Evolutionary conservation across 2,888 invertebrate species (phyloP).

Genomic region (Apoda limacodes): DNA sequence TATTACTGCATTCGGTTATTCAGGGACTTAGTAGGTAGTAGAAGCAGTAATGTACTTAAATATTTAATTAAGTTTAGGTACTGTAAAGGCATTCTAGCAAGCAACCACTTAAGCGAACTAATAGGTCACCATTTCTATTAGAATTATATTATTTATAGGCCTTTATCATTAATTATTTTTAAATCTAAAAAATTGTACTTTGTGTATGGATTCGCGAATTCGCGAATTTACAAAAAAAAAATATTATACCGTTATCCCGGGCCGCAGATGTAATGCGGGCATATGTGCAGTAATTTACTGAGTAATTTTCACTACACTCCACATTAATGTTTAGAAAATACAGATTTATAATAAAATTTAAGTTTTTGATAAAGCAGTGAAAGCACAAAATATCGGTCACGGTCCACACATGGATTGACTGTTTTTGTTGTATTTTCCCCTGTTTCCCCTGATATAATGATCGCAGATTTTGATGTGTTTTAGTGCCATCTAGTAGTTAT

Average conservation of each 20-base stretch:
- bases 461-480: slow-evolving; percentile 25
- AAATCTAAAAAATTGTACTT: too few species aligned
- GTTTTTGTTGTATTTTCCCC: slow-evolving; percentile 39
- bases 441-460: slow-evolving; percentile 35
- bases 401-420: slow-evolving; percentile 50
- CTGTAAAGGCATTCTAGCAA: too few species aligned
- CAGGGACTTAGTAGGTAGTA: too few species aligned
- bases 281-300: slow-evolving; percentile 32
- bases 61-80: too few species aligned
- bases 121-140: too few species aligned
- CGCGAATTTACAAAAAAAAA: slow-evolving; percentile 17
- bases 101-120: too few species aligned
- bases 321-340: slow-evolving; percentile 35
- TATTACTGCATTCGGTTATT: too few species aligned
- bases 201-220: too few species aligned
- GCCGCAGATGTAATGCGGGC: slow-evolving; percentile 63
- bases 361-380: background rate
- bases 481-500: slow-evolving; percentile 17
- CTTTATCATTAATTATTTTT: too few species aligned
- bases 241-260: slow-evolving; percentile 58
- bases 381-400: slow-evolving; percentile 47
- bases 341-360: background rate
- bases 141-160: too few species aligned
- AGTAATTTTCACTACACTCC: slow-evolving; percentile 37
- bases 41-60: too few species aligned